A percentile compares a stretch with the other conserved stretches of the same genome.
Evolutionary conservation across 1,140 invertebrate genomes (phyloP).

Genomic region (Aricia agestis): DNA sequence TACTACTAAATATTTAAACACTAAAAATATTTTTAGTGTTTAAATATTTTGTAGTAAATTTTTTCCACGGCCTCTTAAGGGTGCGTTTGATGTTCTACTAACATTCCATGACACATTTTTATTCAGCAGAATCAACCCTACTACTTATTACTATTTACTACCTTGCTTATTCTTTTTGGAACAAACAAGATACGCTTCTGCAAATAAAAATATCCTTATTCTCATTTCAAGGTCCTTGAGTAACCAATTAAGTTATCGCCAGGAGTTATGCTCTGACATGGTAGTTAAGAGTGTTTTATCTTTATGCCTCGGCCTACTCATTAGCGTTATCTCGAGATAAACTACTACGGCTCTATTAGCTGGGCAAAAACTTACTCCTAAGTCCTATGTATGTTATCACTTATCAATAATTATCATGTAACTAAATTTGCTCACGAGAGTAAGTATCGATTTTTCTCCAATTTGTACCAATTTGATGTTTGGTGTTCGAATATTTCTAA

Average conservation of each 20-base stretch:
- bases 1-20: too few relatives aligned
- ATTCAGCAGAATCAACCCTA: too few relatives aligned
- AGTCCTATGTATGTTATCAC: not conserved
- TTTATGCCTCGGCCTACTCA: constrained; percentile 2
- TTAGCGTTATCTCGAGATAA: constrained; percentile 13
- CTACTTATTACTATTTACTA: too few relatives aligned
- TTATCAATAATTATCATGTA: too few relatives aligned
- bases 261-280: not conserved
- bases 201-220: not conserved
- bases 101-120: too few relatives aligned
- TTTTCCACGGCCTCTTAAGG: too few relatives aligned
- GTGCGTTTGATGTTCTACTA: too few relatives aligned
- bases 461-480: not conserved
- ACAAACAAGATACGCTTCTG: not conserved
- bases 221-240: not conserved
- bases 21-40: too few relatives aligned
- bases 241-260: constrained; percentile 10
- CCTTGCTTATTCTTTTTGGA: not conserved
- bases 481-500: too few relatives aligned
- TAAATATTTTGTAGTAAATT: too few relatives aligned
- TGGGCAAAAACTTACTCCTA: not conserved
- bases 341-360: not conserved
- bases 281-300: constrained; percentile 7
- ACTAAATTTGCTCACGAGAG: too few relatives aligned
- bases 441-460: too few relatives aligned